phyloP scores from a whole-genome alignment of 2,888 invertebrate species.

The Phorcus lineatus region DNA sequence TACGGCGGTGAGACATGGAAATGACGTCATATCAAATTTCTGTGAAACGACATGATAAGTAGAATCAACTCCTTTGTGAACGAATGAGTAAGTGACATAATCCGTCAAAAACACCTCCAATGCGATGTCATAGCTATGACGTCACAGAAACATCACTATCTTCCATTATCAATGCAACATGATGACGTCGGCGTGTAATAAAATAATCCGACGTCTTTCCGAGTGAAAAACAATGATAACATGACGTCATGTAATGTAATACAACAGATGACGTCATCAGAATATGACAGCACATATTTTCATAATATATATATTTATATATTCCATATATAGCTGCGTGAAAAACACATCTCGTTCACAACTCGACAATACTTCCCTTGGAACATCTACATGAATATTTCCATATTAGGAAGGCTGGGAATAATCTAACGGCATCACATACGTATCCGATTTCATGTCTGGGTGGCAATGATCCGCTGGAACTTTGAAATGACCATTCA shows the following conservation, averaged over 20 bases:
- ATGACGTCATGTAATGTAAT: neutral
- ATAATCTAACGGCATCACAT: conserved; percentile 13
- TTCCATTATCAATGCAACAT: neutral
- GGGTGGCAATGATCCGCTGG: neutral
- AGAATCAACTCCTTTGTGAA: neutral
- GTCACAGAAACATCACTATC: neutral
- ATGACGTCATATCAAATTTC: neutral
- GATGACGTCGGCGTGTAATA: no score
- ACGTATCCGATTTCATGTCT: conserved; percentile 17
- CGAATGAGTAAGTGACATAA: neutral
- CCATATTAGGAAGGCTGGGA: conserved; percentile 4
- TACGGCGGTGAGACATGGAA: neutral
- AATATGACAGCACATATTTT: conserved; percentile 4
- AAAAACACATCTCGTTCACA: neutral
- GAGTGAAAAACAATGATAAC: no score
- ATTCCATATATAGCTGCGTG: neutral
- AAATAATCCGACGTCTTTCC: no score
- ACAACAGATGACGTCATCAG: neutral
- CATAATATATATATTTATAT: neutral
- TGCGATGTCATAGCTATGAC: neutral
- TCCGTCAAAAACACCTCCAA: neutral
- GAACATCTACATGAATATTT: no score
- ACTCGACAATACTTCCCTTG: neutral
- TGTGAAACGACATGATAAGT: neutral
- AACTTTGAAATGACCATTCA: neutral